Base-by-base conservation (phyloP, 1,140 invertebrate species). In the Asbolus verrucosus region DNA sequence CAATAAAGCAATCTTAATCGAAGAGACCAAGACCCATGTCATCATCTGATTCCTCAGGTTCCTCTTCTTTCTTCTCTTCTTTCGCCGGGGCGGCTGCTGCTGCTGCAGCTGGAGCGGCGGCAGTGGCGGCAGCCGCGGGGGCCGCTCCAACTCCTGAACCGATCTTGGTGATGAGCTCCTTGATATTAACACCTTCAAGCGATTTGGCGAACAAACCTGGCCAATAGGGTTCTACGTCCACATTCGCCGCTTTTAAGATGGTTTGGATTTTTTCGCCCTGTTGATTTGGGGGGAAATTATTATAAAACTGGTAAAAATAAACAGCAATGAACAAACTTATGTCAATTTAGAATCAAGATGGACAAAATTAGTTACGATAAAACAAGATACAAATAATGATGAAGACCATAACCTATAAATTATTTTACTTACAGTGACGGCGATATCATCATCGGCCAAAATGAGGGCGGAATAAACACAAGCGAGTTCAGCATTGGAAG, bases 201-300 rank as follows among this genome's bases (percentile, higher is more conserved):
- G 97, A 95, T 83, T 98, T 98, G 69, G 97, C 95, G 83, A 99
- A 99, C 19, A 99, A 86, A 81, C 94, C 94, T 65, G 97, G 96
- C 98, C 98, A 99, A 85, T 98, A 99, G 14, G 98, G 97, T 81
- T 99, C 98, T 16, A 99, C 92, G 43, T 95, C 92, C 66, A 99
- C 96, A 80, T 89, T 90, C 46, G 98, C 97, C 18, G 98, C 96
- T 83, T 98, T 99, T 76, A 99, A 83, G 81, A 99, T 96, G 66
- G 97, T 98, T 67, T 90, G 90, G 79, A 99, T 97, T 85, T 99
- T 99, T 79, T 99, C 98, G 76, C 93, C 94, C 96, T 98, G 75
- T n/a, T n/a, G n/a, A n/a, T n/a, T n/a, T n/a, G n/a, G n/a, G n/a
- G n/a, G n/a, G n/a, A n/a, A n/a, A n/a, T n/a, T n/a, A n/a, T n/a